A percentile compares a stretch with the other conserved stretches of the same genome.
phyloP scores from a whole-genome alignment of 2,888 invertebrate species.

The Eurytoma adleriae region DNA sequence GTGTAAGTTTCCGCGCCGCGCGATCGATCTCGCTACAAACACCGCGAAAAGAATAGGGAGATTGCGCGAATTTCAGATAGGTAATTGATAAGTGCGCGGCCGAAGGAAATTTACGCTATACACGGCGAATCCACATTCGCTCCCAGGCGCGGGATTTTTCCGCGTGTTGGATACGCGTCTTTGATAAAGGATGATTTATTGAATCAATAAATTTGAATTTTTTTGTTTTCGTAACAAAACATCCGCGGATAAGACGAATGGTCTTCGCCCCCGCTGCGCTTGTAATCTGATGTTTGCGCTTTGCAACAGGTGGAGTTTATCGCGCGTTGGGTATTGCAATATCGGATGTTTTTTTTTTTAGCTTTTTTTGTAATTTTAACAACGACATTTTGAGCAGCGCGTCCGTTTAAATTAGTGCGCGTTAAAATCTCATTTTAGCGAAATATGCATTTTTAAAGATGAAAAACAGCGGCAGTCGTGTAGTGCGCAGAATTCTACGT shows the following conservation, averaged over 20 bases:
- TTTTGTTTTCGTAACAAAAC: not conserved
- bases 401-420: too few relatives aligned
- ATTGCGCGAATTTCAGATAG: constrained; percentile 17
- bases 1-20: constrained; percentile 5
- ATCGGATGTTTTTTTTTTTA: too few relatives aligned
- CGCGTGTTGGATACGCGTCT: not conserved
- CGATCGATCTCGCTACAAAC: not conserved
- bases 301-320: constrained; percentile 13
- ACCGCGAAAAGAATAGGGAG: not conserved
- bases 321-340: too few relatives aligned
- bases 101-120: not conserved
- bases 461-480: too few relatives aligned
- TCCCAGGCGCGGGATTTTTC: not conserved
- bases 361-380: too few relatives aligned
- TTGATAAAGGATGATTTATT: constrained; percentile 6
- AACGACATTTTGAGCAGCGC: too few relatives aligned
- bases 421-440: too few relatives aligned
- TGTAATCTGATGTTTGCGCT: constrained; percentile 9
- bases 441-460: too few relatives aligned
- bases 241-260: not conserved
- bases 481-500: too few relatives aligned
- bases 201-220: too few relatives aligned
- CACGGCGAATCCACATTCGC: not conserved
- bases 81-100: not conserved
- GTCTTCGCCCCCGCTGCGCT: not conserved